A percentile compares a stretch with the other conserved stretches of the same genome.
Conservation (phyloP, 2,113 vertebrate species). For the Mugil cephalus region DNA sequence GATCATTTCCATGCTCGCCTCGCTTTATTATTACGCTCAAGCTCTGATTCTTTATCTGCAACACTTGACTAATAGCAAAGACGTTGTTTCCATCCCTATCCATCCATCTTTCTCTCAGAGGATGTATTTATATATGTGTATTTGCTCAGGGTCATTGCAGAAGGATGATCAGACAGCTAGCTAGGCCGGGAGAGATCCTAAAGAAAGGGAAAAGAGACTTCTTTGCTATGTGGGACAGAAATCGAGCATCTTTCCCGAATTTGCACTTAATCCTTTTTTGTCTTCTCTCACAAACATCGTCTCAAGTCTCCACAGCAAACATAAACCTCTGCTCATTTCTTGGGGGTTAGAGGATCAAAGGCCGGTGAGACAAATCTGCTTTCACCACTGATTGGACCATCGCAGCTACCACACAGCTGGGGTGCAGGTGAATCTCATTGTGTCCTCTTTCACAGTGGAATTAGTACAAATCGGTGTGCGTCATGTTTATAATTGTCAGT, state of each 20-base stretch:
- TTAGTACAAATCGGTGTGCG: slow-evolving; percentile 35
- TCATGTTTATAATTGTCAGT: slow-evolving; percentile 57
- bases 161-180: slow-evolving; percentile 38
- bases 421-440: slow-evolving; percentile 57
- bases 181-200: slow-evolving; percentile 32
- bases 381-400: slow-evolving; percentile 35
- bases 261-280: slow-evolving; percentile 44
- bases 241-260: slow-evolving; percentile 18
- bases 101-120: slow-evolving; percentile 9
- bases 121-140: slow-evolving; percentile 42
- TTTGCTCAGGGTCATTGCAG: slow-evolving; percentile 49
- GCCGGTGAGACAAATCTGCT: slow-evolving; percentile 43
- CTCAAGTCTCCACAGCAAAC: slow-evolving; percentile 12
- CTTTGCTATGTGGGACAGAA: slow-evolving; percentile 49
- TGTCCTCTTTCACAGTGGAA: slow-evolving; percentile 21
- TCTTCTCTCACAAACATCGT: slow-evolving; percentile 51
- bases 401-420: slow-evolving; percentile 18
- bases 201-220: slow-evolving; percentile 46
- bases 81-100: slow-evolving; percentile 16
- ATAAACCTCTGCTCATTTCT: slow-evolving; percentile 32
- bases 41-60: background rate
- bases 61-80: slow-evolving; percentile 13
- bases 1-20: background rate
- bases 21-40: background rate
- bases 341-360: slow-evolving; percentile 31